These are phyloP conservation scores for Argyra leucocephala DNA, from an alignment of 2,888 invertebrate species.

Conservation along the genomic window DNA sequence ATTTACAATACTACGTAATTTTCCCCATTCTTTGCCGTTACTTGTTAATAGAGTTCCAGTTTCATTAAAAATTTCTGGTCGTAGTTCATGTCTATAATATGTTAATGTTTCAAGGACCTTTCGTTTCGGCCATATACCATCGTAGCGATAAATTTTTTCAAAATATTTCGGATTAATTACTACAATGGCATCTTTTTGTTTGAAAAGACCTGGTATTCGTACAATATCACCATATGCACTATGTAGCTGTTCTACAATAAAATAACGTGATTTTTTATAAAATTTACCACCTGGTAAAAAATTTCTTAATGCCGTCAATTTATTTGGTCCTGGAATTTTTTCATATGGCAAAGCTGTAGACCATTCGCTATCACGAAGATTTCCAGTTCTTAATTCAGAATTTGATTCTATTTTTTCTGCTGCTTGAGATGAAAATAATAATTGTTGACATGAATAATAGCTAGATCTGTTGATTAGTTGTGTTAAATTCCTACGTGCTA, in stretches of 20 bases:
- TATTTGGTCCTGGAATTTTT: slow-evolving; percentile 28
- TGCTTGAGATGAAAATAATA: background rate
- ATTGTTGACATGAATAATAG: no score
- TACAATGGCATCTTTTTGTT: slow-evolving; percentile 16
- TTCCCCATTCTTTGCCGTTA: slow-evolving; percentile 50
- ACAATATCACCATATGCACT: slow-evolving; percentile 17
- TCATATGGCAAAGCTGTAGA: slow-evolving; percentile 29
- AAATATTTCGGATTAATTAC: slow-evolving; percentile 17
- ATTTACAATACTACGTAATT: slow-evolving; percentile 55
- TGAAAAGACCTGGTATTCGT: slow-evolving; percentile 14
- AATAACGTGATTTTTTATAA: slow-evolving; percentile 7
- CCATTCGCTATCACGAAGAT: slow-evolving; percentile 27
- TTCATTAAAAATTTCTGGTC: slow-evolving; percentile 25
- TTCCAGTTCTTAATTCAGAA: background rate
- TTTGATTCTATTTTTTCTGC: background rate
- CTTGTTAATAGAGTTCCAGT: slow-evolving; percentile 28
- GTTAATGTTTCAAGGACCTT: slow-evolving; percentile 13
- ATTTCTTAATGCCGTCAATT: slow-evolving; percentile 21
- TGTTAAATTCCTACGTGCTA: no score
- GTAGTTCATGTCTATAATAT: slow-evolving; percentile 14
- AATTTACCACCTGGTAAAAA: slow-evolving; percentile 32
- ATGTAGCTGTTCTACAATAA: slow-evolving; percentile 10
- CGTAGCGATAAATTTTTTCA: slow-evolving; percentile 25
- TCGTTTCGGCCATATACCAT: slow-evolving; percentile 18
- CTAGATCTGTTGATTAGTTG: no score